A percentile compares a stretch with the other conserved stretches of the same genome.
Conservation (phyloP, 2,888 invertebrate genomes). For the Drosophila multiciliata region DNA sequence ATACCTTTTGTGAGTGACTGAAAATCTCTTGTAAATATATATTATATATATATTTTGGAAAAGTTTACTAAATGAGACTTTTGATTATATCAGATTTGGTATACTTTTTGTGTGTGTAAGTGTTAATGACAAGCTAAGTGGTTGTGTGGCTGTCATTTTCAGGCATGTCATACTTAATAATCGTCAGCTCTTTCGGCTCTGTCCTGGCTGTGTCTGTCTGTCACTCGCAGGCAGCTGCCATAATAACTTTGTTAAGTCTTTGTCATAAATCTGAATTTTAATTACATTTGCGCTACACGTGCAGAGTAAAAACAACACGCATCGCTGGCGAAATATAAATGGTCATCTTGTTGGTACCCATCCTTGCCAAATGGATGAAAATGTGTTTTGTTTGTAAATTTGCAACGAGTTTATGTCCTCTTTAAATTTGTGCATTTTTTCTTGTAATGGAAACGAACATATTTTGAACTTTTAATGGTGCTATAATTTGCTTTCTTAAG, state of each 20-base stretch:
- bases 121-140: constrained; percentile 42
- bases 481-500: not conserved
- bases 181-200: constrained; percentile 5
- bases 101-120: not conserved
- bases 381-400: not conserved
- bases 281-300: constrained; percentile 55
- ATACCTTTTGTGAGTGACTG: constrained; percentile 13
- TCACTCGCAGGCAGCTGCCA: constrained; percentile 56
- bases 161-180: constrained; percentile 27
- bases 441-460: not conserved
- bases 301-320: not conserved
- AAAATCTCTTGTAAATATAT: too few species aligned
- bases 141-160: constrained; percentile 12
- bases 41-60: too few species aligned
- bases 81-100: too few species aligned
- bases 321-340: constrained; percentile 28
- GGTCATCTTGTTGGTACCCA: constrained; percentile 14
- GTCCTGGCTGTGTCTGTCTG: constrained; percentile 29
- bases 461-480: not conserved
- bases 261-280: constrained; percentile 74
- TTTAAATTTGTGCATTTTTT: not conserved
- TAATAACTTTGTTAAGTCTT: constrained; percentile 70
- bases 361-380: constrained; percentile 1
- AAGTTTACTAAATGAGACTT: too few species aligned
- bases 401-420: not conserved